Percentiles rank a stretch among this genome's conserved stretches.
These are phyloP conservation scores for Gallinago solitaria DNA, from an alignment of 2,797 vertebrate species.

Conservation along the genomic window DNA sequence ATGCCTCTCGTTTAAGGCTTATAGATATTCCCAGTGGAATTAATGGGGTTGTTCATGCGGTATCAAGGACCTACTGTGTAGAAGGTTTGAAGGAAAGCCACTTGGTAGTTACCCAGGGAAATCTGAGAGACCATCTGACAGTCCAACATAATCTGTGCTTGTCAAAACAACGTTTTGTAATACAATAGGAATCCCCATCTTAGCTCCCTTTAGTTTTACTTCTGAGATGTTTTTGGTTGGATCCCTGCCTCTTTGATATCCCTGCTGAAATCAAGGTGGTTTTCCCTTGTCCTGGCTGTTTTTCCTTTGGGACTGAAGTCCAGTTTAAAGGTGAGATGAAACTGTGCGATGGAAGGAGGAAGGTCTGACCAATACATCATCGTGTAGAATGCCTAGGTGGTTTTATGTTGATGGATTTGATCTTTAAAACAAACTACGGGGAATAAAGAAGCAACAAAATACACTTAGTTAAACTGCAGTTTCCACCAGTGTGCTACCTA, in stretches of 20 bases:
- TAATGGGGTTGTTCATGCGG: background rate
- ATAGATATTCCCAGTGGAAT: background rate
- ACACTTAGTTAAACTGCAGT: background rate
- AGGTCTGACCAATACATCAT: background rate
- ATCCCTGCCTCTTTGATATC: background rate
- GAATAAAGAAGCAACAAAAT: background rate
- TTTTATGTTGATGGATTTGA: background rate
- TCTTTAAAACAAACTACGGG: background rate
- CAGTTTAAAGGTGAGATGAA: background rate
- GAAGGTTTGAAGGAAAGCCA: background rate
- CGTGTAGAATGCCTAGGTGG: background rate
- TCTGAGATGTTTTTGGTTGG: background rate
- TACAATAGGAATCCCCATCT: background rate
- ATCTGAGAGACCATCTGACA: background rate
- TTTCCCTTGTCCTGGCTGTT: background rate
- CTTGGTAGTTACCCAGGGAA: background rate
- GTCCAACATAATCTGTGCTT: background rate
- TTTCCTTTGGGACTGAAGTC: background rate
- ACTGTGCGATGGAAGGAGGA: background rate
- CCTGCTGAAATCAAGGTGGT: background rate
- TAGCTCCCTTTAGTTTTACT: background rate
- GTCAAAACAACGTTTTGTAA: background rate
- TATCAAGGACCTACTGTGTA: background rate
- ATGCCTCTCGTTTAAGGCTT: background rate
- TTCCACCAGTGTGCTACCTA: background rate